Evolutionary conservation across 2,888 invertebrate species (phyloP), one percentile per base, ranked within the genome.

Genomic region (Notodonta ziczac): DNA sequence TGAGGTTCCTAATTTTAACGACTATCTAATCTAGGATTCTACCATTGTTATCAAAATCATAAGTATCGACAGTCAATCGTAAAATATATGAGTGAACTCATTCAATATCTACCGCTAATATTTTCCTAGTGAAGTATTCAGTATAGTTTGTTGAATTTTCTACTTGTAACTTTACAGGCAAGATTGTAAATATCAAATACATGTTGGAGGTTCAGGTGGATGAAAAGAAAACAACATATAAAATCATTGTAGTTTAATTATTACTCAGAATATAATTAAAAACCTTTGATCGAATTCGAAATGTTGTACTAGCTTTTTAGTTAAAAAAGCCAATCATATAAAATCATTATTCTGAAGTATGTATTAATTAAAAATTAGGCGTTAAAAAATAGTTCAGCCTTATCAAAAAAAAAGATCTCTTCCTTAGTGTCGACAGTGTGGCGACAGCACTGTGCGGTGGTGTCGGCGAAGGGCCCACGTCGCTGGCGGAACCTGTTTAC

Each of bases 371-470:
- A 89, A 83, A 91, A 89, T 90, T 91, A 90, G 88, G 86, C 88
- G 85, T 87, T 88, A 91, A 87, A 86, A 77, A 88, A 91, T 89
- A 83, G 87, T 88, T 93, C 93, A 93, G 93, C 93, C 93, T 93
- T 93, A 93, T 93, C 80, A 90, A 92, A 93, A 90, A 85, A 54
- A 75, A 92, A 93, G 90, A 91, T 90, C 87, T 87, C 89, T 89
- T 87, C 86, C 85, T 89, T 88, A 84, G 85, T 89, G 88, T 89
- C 82, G 85, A 84, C 82, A 84, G 84, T 84, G 85, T 83, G 76
- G 84, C 78, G 70, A 82, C 81, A 89, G 88, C 90, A 88, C 88
- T 85, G 81, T 67, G 78, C 72, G 86, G 75, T 81, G 82, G 79
- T 24, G 24, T 82, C 75, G 69, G 72, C 82, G 90, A 91, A 89